Evolutionary conservation across 2,888 invertebrate species (phyloP), one percentile per base, ranked within the genome.

Genomic region (Troglohyphantes excavatus): DNA sequence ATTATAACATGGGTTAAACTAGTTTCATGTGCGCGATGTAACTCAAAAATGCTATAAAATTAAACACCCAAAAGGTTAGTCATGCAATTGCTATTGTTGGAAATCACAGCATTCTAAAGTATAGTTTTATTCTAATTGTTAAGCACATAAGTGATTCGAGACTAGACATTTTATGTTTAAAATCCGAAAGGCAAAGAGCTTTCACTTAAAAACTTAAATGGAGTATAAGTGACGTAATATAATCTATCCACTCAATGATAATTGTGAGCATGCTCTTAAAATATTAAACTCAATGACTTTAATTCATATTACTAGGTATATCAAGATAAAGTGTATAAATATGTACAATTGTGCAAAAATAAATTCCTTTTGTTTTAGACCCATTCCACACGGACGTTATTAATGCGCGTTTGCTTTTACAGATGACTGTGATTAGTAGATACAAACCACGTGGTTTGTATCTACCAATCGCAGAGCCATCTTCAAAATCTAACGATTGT

Each of bases 321-420:
- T 53, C 13, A 53, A 53, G 17, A 53, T 53, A 53, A 53, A 53
- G 53, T 53, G n/a, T 53, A 53, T 53, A 53, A 53, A 53, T 53
- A 53, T 53, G 53, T 53, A 53, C 53, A 53, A n/a, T n/a, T 53
- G n/a, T 53, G 17, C n/a, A 53, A 53, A 46, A 53, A 53, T 53
- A 53, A n/a, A n/a, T 2, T 39, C 39, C 39, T 39, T 11, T 11
- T 39, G 13, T 11, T 39, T 39, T n/a, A n/a, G n/a, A n/a, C n/a
- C n/a, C n/a, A n/a, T n/a, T n/a, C n/a, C n/a, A n/a, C n/a, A n/a
- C n/a, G n/a, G n/a, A n/a, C n/a, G n/a, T n/a, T n/a, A n/a, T n/a
- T n/a, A n/a, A n/a, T n/a, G n/a, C n/a, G n/a, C n/a, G n/a, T n/a
- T n/a, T n/a, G n/a, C n/a, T n/a, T n/a, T n/a, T n/a, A n/a, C n/a